Evolutionary conservation across 2,797 vertebrate genomes (phyloP).

Genomic region (Lutjanus campechanus): DNA sequence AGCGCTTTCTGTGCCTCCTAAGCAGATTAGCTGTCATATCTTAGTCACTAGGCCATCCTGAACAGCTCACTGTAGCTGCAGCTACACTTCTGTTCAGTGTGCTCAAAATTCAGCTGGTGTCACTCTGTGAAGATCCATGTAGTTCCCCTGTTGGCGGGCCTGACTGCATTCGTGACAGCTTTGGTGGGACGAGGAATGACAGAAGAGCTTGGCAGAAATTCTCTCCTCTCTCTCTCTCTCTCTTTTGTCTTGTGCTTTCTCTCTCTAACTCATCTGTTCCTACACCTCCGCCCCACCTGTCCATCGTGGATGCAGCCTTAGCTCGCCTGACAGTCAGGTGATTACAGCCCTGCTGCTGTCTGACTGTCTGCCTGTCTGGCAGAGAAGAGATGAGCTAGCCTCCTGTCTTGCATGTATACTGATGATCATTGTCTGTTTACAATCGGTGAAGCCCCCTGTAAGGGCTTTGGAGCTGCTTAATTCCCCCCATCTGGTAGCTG

Average conservation of each 20-base stretch:
- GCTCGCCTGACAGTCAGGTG: conserved; percentile 30
- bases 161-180: conserved; percentile 21
- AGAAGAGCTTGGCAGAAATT: conserved; percentile 16
- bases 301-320: not conserved
- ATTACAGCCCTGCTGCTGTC: conserved; percentile 26
- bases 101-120: conserved; percentile 26
- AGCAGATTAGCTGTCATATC: conserved; percentile 69
- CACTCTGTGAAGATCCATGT: conserved; percentile 5
- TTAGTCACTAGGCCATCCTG: conserved; percentile 44
- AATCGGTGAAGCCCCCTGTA: conserved; percentile 52
- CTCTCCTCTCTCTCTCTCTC: not conserved
- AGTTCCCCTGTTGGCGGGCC: not conserved
- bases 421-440: conserved; percentile 54
- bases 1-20: conserved; percentile 43
- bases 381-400: conserved; percentile 12
- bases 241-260: not conserved
- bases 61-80: conserved; percentile 24
- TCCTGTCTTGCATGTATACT: conserved; percentile 22
- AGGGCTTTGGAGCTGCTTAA: conserved; percentile 66
- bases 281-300: conserved; percentile 22
- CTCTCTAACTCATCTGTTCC: not conserved
- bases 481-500: conserved; percentile 49
- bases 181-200: conserved; percentile 10
- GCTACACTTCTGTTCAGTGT: conserved; percentile 7
- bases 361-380: conserved; percentile 32